Base-by-base conservation (phyloP, 2,888 invertebrate genomes). In the Allygus modestus region DNA sequence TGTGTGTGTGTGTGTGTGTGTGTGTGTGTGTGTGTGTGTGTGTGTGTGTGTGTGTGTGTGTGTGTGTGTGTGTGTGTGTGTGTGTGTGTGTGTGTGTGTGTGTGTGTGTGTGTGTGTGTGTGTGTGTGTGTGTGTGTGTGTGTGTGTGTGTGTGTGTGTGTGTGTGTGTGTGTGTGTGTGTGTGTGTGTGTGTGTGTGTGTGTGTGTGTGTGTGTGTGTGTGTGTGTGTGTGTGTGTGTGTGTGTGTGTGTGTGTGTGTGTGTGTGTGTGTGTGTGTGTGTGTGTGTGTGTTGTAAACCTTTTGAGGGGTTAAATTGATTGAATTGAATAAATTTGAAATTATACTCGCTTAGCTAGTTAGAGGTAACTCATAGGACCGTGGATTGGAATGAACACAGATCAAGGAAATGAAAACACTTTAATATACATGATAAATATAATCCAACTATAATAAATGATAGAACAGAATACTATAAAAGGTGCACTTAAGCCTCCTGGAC, bases 41-140 rank as follows among this genome's bases (percentile, higher is more conserved):
- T 82, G 69, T 82, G 82, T 65, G 82, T 71, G 82, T 82, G 82
- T 71, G 82, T 71, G 82, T 82, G 82, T 82, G 82, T 82, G 82
- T 82, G 82, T 82, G 82, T 82, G 82, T 82, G 82, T 82, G 82
- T 82, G 82, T 82, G 82, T 82, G 82, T 82, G 82, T 82, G 73
- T 82, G 82, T 82, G 82, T 71, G 82, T 82, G 73, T 82, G 82
- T 82, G 82, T 82, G 82, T 82, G 82, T 82, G 73, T 82, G 82
- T 71, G 71, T 71, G 71, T 71, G 71, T 71, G 71, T 71, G 71
- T 71, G 71, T 71, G 71, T 71, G 71, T 71, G 71, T 71, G 71
- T 71, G 71, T 71, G 71, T 71, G 71, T 71, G 71, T 65, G 61
- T 61, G 61, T 61, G 61, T 61, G 61, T 61, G 61, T 61, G 61